Evolutionary conservation across 2,888 invertebrate species (phyloP), one percentile per base, ranked within the genome.

Genomic region (Folsomia manolachei): DNA sequence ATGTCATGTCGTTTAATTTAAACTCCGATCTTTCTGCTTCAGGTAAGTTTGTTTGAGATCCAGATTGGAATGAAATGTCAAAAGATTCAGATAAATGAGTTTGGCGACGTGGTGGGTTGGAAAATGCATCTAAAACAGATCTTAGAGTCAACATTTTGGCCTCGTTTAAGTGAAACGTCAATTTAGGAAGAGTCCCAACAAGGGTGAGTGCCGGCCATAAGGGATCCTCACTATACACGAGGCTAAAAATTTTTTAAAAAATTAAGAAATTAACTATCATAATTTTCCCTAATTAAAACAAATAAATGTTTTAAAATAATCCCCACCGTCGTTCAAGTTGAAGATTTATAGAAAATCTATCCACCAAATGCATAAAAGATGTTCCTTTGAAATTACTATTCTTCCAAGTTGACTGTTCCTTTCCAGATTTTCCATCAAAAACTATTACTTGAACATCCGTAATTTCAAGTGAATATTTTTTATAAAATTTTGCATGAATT

Each of bases 91-190:
- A 51, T 9, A 18, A 51, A 11, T 51, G 9, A 9, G 18, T 11
- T 19, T 18, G 21, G 19, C 56, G 19, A 9, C 9, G 51, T 9
- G 9, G 23, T 21, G 27, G 39, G 1, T 39, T 65, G 4, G 27
- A 61, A 63, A 79, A 75, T 18, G 81, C 83, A 71, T 86, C 85
- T 52, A 87, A 83, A 81, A 91, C 87, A 71, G 88, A 86, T 63
- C 88, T 83, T 26, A 90, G 86, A 0, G 90, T 88, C 14, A 87
- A 85, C 19, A 97, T 90, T 86, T 97, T 97, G 81, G 90, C 90
- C 83, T 97, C 96, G 85, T 93, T 95, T 63, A 97, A 87, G 84
- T 97, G 97, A 67, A 91, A 91, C 51, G 93, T 91, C 21, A 97
- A 87, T 83, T 91, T 90, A 0, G 96, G 95, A 79, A 97, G 86